phyloP scores from a whole-genome alignment of 2,888 invertebrate species.

The Cremastobaeus sp. region DNA sequence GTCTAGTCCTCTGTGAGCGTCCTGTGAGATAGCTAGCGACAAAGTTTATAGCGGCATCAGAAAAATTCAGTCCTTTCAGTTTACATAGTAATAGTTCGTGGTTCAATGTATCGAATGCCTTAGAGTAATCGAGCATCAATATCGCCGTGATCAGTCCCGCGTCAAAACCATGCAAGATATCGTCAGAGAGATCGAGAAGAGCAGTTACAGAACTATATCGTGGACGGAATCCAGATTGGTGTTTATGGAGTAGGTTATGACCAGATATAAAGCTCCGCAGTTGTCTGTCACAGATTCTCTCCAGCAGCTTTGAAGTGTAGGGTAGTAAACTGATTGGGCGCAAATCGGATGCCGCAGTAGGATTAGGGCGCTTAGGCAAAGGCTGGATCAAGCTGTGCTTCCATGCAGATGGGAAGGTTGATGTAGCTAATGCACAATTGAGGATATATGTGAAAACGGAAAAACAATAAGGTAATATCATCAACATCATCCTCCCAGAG shows the following conservation, averaged over 20 bases:
- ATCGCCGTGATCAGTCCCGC: neutral
- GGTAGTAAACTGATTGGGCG: neutral
- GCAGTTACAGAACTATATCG: neutral
- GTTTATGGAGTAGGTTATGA: neutral
- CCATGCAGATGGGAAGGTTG: neutral
- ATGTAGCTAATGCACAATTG: neutral
- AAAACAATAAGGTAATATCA: slow-evolving; percentile 10
- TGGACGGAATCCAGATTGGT: slow-evolving; percentile 4
- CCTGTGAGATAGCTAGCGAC: neutral
- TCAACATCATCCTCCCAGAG: neutral
- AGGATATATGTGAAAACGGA: neutral
- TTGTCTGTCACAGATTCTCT: slow-evolving; percentile 3
- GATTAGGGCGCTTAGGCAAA: neutral
- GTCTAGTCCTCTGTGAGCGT: neutral
- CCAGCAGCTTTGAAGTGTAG: neutral
- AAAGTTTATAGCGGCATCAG: neutral
- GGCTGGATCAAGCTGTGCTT: neutral
- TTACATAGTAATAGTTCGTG: neutral
- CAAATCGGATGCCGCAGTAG: neutral
- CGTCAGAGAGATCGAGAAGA: neutral
- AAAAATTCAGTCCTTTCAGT: neutral
- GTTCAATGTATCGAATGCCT: slow-evolving; percentile 5
- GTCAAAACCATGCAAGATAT: neutral
- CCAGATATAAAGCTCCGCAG: neutral
- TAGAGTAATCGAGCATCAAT: slow-evolving; percentile 4